Base-by-base conservation (phyloP, 2,888 invertebrate genomes). In the Drosophila ezoana region DNA sequence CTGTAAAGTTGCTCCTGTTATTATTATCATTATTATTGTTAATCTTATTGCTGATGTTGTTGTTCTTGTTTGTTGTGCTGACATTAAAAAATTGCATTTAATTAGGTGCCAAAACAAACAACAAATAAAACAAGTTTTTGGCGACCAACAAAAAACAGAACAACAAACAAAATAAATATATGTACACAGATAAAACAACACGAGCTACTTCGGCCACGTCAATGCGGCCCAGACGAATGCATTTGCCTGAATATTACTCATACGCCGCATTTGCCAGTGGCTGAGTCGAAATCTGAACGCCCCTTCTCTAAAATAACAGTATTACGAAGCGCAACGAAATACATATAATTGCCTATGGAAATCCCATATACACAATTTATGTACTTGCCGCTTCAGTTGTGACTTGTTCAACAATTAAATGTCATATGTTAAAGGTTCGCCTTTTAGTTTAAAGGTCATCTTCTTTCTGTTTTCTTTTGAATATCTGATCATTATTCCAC, bases 21-120 rank as follows among this genome's bases (percentile, higher is more conserved):
- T 68, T 44, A 58, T 51, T 60, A 47, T 48, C 11, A 48, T 40
- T 53, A 6, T 49, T 28, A 14, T 28, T 54, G 18, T 60, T 44
- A 23, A 32, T n/a, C 20, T 20, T 40, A 18, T 32, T 20, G 20
- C 32, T 37, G 14, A 28, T 16, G 14, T 8, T 48, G 35, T 8
- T 53, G 9, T 0, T 51, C n/a, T 18, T 28, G 18, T 18, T 18
- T 60, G 28, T 41, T 43, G 44, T 13, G 44, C 41, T 44, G 41
- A 59, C 66, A 45, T 62, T 35, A 57, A 66, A 16, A 65, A 69
- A 60, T 37, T 72, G 65, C 72, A 71, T 65, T 64, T 57, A 72
- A 71, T 71, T 57, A 51, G 54, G 43, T 35, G 47, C 44, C 51
- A 43, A 58, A 64, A 16, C 20, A 32, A 59, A 41, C 11, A 16